Evolutionary conservation across 2,888 invertebrate genomes (phyloP), one percentile per base, ranked within the genome.

Genomic region (Caenorhabditis afra): DNA sequence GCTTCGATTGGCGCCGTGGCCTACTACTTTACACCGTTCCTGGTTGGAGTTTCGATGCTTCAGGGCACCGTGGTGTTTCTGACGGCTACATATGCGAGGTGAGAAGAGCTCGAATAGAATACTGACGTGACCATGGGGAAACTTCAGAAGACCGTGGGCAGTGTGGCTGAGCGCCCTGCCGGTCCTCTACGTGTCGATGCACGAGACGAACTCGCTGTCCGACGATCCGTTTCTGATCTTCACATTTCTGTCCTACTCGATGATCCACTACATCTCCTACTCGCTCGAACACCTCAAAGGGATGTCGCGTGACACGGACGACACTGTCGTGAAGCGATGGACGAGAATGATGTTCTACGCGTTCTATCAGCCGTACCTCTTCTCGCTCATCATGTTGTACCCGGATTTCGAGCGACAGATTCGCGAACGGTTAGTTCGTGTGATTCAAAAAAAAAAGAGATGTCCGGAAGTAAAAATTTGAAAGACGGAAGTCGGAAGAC

Each of bases 331-430:
- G 10, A 78, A 85, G 45, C 49, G 83, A 52, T 78, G 77, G 45
- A 84, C 61, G 85, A 90, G 87, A 52, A 90, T 91, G 87, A 71
- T 91, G 45, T 87, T 87, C 81, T 92, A 91, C 82, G 85, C 90
- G 3, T 91, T 91, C 82, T 92, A 92, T 79, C 88, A 88, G 41
- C 91, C 92, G 10, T 90, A 91, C 65, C 88, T 91, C 67, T 90
- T 90, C 74, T 89, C 90, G 18, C 89, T 91, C 52, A 91, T 92
- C 53, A 87, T 91, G 35, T 59, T 89, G 23, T 90, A 90, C 75
- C 85, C 86, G 16, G 87, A 88, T 57, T 90, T 90, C 58, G 88
- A 88, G 37, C 53, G 78, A 37, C 90, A 90, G 74, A 58, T 89
- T 11, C 66, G 44, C 11, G 82, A 85, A 35, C 75, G 90, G 67